Evolutionary conservation across 2,797 vertebrate genomes (phyloP).

Genomic region (Craterocephalus amniculus): DNA sequence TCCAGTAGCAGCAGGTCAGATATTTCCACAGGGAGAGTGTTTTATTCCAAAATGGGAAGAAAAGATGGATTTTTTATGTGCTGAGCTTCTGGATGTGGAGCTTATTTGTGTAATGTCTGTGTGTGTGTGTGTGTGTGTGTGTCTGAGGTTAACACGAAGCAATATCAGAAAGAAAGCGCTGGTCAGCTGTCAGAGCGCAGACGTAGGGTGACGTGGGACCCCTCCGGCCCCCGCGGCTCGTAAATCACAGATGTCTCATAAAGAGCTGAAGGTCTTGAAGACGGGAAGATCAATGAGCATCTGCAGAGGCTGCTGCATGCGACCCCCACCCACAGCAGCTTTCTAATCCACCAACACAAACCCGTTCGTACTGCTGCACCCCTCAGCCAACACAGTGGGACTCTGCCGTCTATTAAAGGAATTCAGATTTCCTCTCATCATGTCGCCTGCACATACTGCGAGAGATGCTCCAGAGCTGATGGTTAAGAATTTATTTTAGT

Average conservation of each 20-base stretch:
- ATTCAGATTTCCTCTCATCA: slow-evolving; percentile 41
- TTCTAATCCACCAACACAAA: slow-evolving; percentile 39
- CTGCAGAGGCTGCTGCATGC: slow-evolving; percentile 45
- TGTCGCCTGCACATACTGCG: slow-evolving; percentile 34
- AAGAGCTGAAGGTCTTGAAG: slow-evolving; percentile 61
- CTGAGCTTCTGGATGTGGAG: not conserved
- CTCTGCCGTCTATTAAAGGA: slow-evolving; percentile 40
- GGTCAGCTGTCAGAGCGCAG: slow-evolving; percentile 43
- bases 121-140: slow-evolving; percentile 4
- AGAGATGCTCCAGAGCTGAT: slow-evolving; percentile 29
- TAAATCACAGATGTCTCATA: slow-evolving; percentile 61
- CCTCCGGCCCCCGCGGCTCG: slow-evolving; percentile 24
- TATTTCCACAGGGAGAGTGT: not conserved
- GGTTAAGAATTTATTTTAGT: slow-evolving; percentile 49
- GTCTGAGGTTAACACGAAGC: slow-evolving; percentile 1
- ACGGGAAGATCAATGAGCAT: slow-evolving; percentile 58
- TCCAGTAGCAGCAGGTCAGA: not conserved
- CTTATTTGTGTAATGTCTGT: not conserved
- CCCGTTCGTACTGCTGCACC: slow-evolving; percentile 31
- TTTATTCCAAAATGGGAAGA: not conserved
- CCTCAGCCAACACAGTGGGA: slow-evolving; percentile 36
- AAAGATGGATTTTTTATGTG: slow-evolving; percentile 25
- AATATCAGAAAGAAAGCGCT: slow-evolving; percentile 1
- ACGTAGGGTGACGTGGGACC: slow-evolving; percentile 12
- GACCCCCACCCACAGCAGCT: not conserved